Conservation (phyloP, 2,113 vertebrate species). For the Scolopax mira region DNA sequence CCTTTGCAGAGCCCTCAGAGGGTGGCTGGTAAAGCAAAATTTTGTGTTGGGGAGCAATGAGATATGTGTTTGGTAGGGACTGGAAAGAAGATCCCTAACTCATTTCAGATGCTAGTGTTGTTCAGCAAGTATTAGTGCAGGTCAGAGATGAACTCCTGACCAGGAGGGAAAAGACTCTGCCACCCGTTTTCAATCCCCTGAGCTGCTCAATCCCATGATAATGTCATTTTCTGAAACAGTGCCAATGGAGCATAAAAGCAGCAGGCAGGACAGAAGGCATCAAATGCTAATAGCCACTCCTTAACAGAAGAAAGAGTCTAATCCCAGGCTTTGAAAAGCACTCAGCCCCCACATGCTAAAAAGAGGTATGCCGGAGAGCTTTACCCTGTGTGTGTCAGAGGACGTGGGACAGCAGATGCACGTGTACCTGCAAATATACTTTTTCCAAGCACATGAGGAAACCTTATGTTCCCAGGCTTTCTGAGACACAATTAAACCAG, state of each 20-base stretch:
- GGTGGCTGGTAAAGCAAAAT: background rate
- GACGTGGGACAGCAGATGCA: slow-evolving; percentile 16
- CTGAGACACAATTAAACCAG: background rate
- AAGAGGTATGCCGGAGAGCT: slow-evolving; percentile 1
- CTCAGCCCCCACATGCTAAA: slow-evolving; percentile 10
- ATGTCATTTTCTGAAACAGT: slow-evolving; percentile 58
- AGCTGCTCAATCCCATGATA: slow-evolving; percentile 48
- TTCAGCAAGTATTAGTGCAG: slow-evolving; percentile 4
- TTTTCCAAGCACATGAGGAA: slow-evolving; percentile 4
- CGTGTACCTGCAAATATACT: background rate
- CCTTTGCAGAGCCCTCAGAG: background rate
- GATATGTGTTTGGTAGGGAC: background rate
- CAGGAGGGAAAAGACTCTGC: background rate
- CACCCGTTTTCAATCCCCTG: background rate
- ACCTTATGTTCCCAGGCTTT: slow-evolving; percentile 20
- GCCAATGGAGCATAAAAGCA: slow-evolving; percentile 60
- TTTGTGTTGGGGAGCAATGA: background rate
- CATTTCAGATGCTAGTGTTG: slow-evolving; percentile 28
- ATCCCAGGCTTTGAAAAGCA: slow-evolving; percentile 51
- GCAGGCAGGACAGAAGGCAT: slow-evolving; percentile 60
- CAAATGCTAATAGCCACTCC: slow-evolving; percentile 55
- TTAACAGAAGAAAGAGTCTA: slow-evolving; percentile 35
- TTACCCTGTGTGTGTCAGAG: background rate
- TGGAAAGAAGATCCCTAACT: background rate
- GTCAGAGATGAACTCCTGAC: slow-evolving; percentile 40